phyloP scores from a whole-genome alignment of 2,797 vertebrate genomes.

The Cryptoprocta ferox region DNA sequence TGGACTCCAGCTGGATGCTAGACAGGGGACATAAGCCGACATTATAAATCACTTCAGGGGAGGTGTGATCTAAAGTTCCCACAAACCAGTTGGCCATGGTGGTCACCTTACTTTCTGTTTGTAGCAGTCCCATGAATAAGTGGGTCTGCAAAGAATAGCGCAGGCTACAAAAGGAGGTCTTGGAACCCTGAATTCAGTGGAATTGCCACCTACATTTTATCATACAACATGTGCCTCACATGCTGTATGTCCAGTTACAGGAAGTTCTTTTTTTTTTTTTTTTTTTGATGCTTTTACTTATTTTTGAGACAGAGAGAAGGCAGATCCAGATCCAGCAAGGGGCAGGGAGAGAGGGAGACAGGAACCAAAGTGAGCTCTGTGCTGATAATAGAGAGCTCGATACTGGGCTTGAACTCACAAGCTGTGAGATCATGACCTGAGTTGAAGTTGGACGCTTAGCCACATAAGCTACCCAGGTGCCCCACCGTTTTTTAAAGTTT shows the following conservation, averaged over 20 bases:
- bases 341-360: too few relatives aligned
- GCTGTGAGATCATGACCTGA: too few relatives aligned
- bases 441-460: too few relatives aligned
- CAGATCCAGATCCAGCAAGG: too few relatives aligned
- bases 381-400: too few relatives aligned
- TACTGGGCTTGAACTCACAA: too few relatives aligned
- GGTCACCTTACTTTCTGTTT: background rate
- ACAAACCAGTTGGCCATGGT: background rate
- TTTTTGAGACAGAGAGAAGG: too few relatives aligned
- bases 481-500: too few relatives aligned
- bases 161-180: background rate
- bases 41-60: background rate
- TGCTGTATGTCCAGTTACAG: background rate
- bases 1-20: background rate
- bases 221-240: fast-evolving
- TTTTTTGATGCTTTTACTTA: too few relatives aligned
- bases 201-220: background rate
- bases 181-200: background rate
- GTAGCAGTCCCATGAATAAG: background rate
- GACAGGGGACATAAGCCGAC: background rate
- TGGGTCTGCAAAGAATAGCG: background rate
- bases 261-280: background rate
- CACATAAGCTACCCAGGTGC: too few relatives aligned
- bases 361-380: too few relatives aligned
- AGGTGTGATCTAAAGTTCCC: background rate